These are phyloP conservation scores for Neomicropteryx cornuta DNA, from an alignment of 1,140 invertebrate species.

Conservation along the genomic window DNA sequence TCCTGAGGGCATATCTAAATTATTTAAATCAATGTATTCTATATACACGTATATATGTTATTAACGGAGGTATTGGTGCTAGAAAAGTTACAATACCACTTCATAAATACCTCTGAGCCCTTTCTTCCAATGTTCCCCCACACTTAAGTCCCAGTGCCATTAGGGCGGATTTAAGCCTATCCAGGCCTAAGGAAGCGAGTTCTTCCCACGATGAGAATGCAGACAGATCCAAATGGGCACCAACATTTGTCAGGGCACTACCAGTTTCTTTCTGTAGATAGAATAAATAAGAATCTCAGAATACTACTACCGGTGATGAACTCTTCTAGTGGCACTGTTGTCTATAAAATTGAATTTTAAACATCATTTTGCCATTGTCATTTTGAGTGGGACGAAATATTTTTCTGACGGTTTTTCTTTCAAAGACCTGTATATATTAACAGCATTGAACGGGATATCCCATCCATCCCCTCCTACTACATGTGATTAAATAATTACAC, in stretches of 20 bases:
- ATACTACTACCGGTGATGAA: too few species aligned
- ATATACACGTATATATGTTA: too few species aligned
- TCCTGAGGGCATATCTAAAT: too few species aligned
- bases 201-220: constrained; percentile 98
- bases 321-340: constrained; percentile 3
- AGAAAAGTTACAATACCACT: too few species aligned
- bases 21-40: too few species aligned
- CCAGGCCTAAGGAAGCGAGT: constrained; percentile 88
- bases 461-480: too few species aligned
- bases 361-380: neutral
- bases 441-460: too few species aligned
- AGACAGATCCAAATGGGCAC: constrained; percentile 92
- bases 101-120: constrained; percentile 80
- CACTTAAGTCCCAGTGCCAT: constrained; percentile 97
- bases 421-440: too few species aligned
- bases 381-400: too few species aligned
- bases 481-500: too few species aligned
- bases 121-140: constrained; percentile 94
- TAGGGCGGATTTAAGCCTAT: constrained; percentile 93
- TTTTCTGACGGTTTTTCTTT: too few species aligned
- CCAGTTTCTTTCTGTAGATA: constrained; percentile 82
- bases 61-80: too few species aligned
- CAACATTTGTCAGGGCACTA: constrained; percentile 82
- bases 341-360: neutral
- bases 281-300: constrained; percentile 9